Evolutionary conservation across 2,888 invertebrate species (phyloP), one percentile per base, ranked within the genome.

Genomic region (Penaeus monodon): DNA sequence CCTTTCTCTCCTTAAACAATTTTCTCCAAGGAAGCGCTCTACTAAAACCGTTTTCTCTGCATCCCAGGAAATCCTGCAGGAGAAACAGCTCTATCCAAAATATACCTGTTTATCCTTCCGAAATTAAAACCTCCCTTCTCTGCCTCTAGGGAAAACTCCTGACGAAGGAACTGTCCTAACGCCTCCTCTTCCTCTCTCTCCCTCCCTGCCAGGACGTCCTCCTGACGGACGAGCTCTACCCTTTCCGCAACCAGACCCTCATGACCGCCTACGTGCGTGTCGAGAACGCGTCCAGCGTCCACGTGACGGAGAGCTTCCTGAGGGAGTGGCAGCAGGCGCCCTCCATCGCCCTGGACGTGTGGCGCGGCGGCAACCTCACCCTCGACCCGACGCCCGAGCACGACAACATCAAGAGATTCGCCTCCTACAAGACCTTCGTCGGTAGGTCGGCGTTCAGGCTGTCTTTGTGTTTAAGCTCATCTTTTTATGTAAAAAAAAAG

Each of bases 321-420:
- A 63, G 68, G 74, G 82, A 74, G 65, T 85, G 85, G 85, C 81
- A 78, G 73, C 78, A 86, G 83, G 82, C 84, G 49, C 86, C 87
- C 44, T 89, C 89, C 24, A 79, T 84, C 24, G 89, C 89, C 38
- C 77, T 89, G 63, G 89, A 89, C 78, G 70, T 89, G 24, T 89
- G 89, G 89, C 70, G 81, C 27, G 81, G 81, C 49, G 86, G 86
- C 29, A 81, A 44, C 49, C 79, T 89, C 24, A 76, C 68, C 22
- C 81, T 89, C 24, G 86, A 84, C 20, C 64, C 88, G 7, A 83
- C 81, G 65, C 89, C 89, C 0, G 63, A 57, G 8, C 78, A 70
- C 1, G 81, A 74, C 24, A 81, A 65, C 65, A 22, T 27, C 38
- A 65, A 76, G 8, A 76, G n/a, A 2, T 27, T 49, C 29, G 14